Conservation (phyloP, 2,797 vertebrate species). For the Rhinogobio ventralis region DNA sequence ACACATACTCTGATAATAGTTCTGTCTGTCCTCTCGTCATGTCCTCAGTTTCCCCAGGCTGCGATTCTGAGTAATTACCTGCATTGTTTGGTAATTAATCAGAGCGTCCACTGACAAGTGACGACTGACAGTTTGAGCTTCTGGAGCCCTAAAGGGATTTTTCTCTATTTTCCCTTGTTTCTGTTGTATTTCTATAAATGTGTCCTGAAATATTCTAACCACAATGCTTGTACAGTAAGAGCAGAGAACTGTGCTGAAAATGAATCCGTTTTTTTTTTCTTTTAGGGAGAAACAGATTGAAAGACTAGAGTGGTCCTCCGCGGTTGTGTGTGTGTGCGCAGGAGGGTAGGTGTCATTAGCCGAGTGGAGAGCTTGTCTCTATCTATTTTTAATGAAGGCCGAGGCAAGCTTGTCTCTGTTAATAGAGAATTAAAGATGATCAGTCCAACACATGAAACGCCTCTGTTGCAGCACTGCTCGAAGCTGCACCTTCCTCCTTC, state of each 20-base stretch:
- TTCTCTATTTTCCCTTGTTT: neutral
- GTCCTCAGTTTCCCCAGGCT: conserved; percentile 30
- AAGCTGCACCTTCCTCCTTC: conserved; percentile 28
- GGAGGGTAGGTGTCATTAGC: conserved; percentile 59
- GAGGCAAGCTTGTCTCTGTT: conserved; percentile 77
- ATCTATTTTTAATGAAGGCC: conserved; percentile 83
- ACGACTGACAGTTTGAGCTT: conserved; percentile 29
- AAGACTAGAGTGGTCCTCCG: conserved; percentile 20
- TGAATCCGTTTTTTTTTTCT: neutral
- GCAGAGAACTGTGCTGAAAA: conserved; percentile 4
- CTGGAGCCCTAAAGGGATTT: conserved; percentile 4
- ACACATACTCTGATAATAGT: conserved; percentile 9
- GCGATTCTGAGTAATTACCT: conserved; percentile 48
- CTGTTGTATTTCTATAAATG: neutral
- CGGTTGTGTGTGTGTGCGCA: conserved; percentile 41
- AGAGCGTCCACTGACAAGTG: conserved; percentile 32
- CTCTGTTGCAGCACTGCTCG: conserved; percentile 55
- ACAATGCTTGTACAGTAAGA: neutral
- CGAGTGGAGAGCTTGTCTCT: conserved; percentile 76
- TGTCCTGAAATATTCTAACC: neutral
- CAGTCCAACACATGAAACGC: conserved; percentile 69
- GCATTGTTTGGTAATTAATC: conserved; percentile 54
- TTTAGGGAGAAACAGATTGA: conserved; percentile 1
- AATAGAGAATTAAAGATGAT: conserved; percentile 82
- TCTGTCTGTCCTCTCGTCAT: conserved; percentile 35